A percentile compares a stretch with the other conserved stretches of the same genome.
Conservation (phyloP, 2,113 vertebrate genomes). For the Bubo blakistoni region DNA sequence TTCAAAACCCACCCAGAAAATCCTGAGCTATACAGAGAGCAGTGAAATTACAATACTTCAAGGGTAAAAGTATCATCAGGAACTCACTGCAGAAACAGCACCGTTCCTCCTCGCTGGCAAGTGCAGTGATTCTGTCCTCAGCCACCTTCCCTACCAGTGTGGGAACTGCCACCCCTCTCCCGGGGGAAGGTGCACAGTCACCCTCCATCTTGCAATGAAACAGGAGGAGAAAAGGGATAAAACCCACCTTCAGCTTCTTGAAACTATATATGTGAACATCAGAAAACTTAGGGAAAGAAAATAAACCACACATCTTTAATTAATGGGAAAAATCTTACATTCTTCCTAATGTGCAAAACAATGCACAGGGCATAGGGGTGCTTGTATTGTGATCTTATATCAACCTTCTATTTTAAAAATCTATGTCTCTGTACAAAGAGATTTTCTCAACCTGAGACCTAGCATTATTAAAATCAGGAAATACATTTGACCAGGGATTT, state of each 20-base stretch:
- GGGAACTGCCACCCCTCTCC: neutral
- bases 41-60: neutral
- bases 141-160: fast-evolving
- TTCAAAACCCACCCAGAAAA: neutral
- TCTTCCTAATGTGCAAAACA: neutral
- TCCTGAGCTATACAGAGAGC: neutral
- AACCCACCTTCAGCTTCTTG: neutral
- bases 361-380: neutral
- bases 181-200: neutral
- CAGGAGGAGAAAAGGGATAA: neutral
- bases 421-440: neutral
- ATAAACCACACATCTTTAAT: fast-evolving
- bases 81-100: neutral
- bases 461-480: neutral
- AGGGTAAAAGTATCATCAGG: neutral
- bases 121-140: neutral
- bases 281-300: neutral
- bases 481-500: neutral
- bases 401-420: neutral
- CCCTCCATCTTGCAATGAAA: neutral
- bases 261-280: neutral
- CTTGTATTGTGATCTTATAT: neutral
- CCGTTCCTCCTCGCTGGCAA: neutral
- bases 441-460: neutral
- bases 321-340: neutral